Base-by-base conservation (phyloP, 2,797 vertebrate genomes). In the Botia kubotai region DNA sequence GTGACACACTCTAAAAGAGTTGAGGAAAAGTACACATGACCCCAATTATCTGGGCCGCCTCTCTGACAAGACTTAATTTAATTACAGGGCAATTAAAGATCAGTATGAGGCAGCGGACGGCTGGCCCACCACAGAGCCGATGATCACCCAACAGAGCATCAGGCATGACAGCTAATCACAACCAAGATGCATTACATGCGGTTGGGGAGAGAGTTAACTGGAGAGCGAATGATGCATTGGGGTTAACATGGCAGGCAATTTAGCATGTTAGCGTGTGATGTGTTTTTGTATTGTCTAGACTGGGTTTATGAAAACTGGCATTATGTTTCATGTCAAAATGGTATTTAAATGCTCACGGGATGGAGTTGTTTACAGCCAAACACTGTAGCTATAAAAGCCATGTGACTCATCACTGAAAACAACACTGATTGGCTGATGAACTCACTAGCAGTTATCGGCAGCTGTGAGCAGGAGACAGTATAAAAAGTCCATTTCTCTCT, bases 61-160 rank as follows among this genome's bases (percentile, higher is more conserved):
- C 81, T 82, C 76, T 82, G 73, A 82, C 65, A 66, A 66, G 65
- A 33, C 12, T 69, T 85, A 79, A 88, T 88, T 82, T 82, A 86
- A 88, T 88, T 84, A 85, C 68, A 78, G 83, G 72, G 67, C 79
- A 82, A 86, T 84, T 86, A 84, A 86, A 81, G 77, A 85, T 86
- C 81, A 73, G 80, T 72, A 29, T 79, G 67, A 77, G 77, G 62
- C 53, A 69, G 70, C 12, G 2, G 73, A 79, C 72, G 73, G 60
- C 46, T 73, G 70, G 73, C 58, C 75, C 43, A 65, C 50, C 62
- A 36, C 23, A 70, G 75, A 71, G 77, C 66, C 73, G 75, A 79
- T 66, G 77, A 50, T 77, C 80, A 67, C 58, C 39, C n/a, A 69
- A 72, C 65, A 55, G 72, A 72, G 73, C 72, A 74, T 79, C 65